Evolutionary conservation across 2,113 vertebrate genomes (phyloP).

Genomic region (Sylvia atricapilla): DNA sequence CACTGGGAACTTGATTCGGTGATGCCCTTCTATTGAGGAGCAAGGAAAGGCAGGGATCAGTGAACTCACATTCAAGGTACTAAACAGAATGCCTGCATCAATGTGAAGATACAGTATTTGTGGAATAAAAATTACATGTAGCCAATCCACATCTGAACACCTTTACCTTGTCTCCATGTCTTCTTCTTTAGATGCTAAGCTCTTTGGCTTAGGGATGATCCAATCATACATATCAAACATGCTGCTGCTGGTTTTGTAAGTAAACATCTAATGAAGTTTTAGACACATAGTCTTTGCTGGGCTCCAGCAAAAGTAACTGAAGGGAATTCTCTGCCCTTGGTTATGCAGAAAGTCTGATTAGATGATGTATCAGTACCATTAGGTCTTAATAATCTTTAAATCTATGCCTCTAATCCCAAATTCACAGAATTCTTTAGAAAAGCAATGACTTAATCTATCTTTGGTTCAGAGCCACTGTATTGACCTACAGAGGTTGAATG

Average conservation of each 20-base stretch:
- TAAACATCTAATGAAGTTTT: neutral
- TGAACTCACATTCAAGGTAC: neutral
- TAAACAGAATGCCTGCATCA: neutral
- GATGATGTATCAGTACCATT: neutral
- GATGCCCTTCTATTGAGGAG: neutral
- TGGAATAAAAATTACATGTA: neutral
- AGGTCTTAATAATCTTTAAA: slow-evolving; percentile 20
- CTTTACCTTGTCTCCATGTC: neutral
- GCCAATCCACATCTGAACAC: neutral
- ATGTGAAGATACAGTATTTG: neutral
- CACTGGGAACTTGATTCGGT: neutral
- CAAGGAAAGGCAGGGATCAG: neutral
- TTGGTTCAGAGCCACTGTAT: neutral
- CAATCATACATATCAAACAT: neutral
- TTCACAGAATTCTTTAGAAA: slow-evolving; percentile 1
- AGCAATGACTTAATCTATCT: neutral
- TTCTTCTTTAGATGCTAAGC: neutral
- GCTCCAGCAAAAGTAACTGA: neutral
- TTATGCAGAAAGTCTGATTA: neutral
- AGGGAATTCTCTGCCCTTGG: neutral
- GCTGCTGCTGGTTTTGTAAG: neutral
- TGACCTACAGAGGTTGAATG: neutral
- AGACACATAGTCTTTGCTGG: neutral
- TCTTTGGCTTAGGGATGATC: neutral
- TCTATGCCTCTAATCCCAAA: neutral